Base-by-base conservation (phyloP, 2,113 vertebrate species). In the Symphodus melops region DNA sequence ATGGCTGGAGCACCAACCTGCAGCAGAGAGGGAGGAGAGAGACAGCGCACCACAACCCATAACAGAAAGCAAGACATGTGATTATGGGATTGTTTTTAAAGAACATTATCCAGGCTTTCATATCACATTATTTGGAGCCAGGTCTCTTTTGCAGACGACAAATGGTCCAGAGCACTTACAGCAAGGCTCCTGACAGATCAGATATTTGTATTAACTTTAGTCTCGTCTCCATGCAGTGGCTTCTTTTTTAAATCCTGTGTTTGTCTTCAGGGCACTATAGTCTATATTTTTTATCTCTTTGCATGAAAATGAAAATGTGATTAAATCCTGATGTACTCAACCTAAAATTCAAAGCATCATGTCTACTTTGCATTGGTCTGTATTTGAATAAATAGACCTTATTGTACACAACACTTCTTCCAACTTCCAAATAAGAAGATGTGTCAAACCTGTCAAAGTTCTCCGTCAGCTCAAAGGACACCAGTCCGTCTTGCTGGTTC, bases 381-480 rank as follows among this genome's bases (percentile, higher is more conserved):
- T 33, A 5, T 33, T 33, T 33, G 3, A 33, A 33, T 33, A 33
- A 6, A 33, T 5, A 5, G 28, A 33, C 4, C 28, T 33, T 33
- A 33, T 33, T 33, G 28, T 33, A 33, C 28, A 33, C 3, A 33
- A 33, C 3, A 33, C 28, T 33, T 5, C 28, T 33, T 5, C 28
- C 28, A 33, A 33, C 28, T 33, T 33, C 28, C 4, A 44, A 13
- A 7, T 41, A 25, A 20, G 3, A 53, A 21, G 8, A 13, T n/a
- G 13, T 17, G 53, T 8, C 79, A 36, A 37, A 96, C 96, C 95
- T 96, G 70, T 97, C 94, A 79, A 95, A 89, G 77, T 91, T 94
- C 70, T 96, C 92, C 0, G 55, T 70, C 59, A 97, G n/a, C 83
- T 97, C 94, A 89, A 98, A 96, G 20, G 95, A 94, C 70, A 96